These are phyloP conservation scores for Disparrhopalites patrizii DNA, from an alignment of 2,888 invertebrate genomes.

Conservation along the genomic window DNA sequence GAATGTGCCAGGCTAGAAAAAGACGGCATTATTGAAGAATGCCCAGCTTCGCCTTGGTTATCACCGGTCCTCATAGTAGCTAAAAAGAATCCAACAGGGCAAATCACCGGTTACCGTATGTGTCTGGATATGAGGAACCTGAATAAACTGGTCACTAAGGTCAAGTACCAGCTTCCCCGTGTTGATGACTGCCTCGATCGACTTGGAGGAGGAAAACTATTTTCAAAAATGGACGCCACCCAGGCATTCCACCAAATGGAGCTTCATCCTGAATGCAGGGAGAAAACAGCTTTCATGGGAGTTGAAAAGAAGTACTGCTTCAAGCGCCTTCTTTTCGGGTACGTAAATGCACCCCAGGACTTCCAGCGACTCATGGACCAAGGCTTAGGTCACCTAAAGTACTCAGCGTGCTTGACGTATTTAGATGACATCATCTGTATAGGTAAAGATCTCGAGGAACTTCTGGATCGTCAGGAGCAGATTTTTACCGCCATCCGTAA, in stretches of 20 bases:
- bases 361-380: conserved; percentile 12
- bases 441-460: neutral
- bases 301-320: neutral
- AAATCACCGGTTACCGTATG: neutral
- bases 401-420: neutral
- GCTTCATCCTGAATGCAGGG: neutral
- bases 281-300: neutral
- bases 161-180: neutral
- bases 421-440: neutral
- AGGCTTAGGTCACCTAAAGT: conserved; percentile 1
- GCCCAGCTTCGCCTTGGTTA: neutral
- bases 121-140: neutral
- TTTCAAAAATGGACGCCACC: neutral
- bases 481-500: neutral
- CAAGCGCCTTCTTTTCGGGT: neutral
- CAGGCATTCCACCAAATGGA: neutral
- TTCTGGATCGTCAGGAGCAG: neutral
- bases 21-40: neutral
- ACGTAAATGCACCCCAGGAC: neutral
- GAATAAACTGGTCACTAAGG: neutral
- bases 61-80: neutral
- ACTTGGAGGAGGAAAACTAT: neutral
- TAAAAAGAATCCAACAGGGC: neutral
- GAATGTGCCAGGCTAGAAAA: neutral
- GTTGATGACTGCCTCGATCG: neutral